Percentiles rank a stretch among this genome's conserved stretches.
Evolutionary conservation across 64 coral and sea anemone species (phyloP).

Genomic region (Anthopleura sola): DNA sequence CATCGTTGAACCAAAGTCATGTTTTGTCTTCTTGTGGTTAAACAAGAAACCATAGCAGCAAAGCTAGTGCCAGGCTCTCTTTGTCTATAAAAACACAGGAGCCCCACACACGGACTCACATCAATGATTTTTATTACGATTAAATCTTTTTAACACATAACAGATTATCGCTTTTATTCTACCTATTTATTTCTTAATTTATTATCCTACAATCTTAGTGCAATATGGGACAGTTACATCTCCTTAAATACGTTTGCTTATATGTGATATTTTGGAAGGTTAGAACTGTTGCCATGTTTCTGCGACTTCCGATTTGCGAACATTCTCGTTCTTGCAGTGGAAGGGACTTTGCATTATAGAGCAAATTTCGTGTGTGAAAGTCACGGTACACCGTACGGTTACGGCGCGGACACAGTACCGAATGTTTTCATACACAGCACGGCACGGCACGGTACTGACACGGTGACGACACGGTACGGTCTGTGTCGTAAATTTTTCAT

Average conservation of each 20-base stretch:
- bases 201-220: neutral
- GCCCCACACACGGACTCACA: neutral
- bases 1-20: neutral
- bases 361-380: no score
- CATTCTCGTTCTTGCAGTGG: no score
- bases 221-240: neutral
- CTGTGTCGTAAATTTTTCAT: no score
- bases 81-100: neutral
- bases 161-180: neutral
- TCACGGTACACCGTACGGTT: no score
- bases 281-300: no score
- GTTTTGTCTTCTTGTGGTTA: slow-evolving; percentile 12
- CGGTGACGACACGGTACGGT: no score
- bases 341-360: no score
- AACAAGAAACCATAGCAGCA: slow-evolving; percentile 42
- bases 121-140: neutral
- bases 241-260: neutral
- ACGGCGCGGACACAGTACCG: no score
- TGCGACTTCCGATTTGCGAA: no score
- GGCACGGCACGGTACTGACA: no score
- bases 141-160: neutral
- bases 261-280: no score
- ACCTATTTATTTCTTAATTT: neutral
- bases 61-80: neutral
- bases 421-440: no score